A percentile compares a stretch with the other conserved stretches of the same genome.
These are phyloP conservation scores for Lacerta viridis DNA, from an alignment of 2,797 vertebrate species.

Conservation along the genomic window DNA sequence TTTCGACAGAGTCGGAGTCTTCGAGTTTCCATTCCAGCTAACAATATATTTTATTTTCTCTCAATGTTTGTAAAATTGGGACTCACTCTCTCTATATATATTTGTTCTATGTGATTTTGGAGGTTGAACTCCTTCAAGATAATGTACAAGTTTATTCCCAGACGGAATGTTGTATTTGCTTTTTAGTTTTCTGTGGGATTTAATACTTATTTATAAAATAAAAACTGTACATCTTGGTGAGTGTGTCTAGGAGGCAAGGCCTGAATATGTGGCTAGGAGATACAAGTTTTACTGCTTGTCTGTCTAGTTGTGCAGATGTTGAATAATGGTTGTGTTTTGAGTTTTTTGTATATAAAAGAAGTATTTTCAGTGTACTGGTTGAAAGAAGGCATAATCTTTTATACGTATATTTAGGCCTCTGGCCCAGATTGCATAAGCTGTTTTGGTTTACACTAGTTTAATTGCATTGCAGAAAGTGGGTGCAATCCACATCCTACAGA, in stretches of 20 bases:
- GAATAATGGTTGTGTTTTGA: constrained; percentile 71
- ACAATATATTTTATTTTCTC: constrained; percentile 66
- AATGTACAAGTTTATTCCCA: constrained; percentile 83
- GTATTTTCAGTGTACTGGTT: constrained; percentile 67
- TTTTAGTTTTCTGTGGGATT: constrained; percentile 78
- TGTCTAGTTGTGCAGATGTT: constrained; percentile 66
- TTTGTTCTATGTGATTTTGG: constrained; percentile 64
- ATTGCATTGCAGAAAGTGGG: constrained; percentile 73
- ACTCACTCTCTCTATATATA: constrained; percentile 66
- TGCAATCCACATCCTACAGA: neutral
- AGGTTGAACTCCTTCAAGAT: constrained; percentile 68
- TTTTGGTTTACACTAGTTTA: constrained; percentile 76
- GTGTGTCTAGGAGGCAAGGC: constrained; percentile 84
- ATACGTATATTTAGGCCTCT: constrained; percentile 48
- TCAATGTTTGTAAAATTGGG: constrained; percentile 44
- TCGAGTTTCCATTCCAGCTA: constrained; percentile 97
- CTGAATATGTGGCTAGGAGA: constrained; percentile 80
- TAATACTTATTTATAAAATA: constrained; percentile 85
- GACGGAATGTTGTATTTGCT: constrained; percentile 78
- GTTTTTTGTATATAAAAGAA: constrained; percentile 76
- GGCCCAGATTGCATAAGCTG: constrained; percentile 61
- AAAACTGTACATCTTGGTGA: constrained; percentile 69
- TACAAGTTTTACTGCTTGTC: constrained; percentile 68
- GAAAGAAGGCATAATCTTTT: constrained; percentile 57
- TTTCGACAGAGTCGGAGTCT: constrained; percentile 97